Conservation (phyloP, 30 jellyfish, hydroid and myxozoan species). For the Morbakka virulenta region DNA sequence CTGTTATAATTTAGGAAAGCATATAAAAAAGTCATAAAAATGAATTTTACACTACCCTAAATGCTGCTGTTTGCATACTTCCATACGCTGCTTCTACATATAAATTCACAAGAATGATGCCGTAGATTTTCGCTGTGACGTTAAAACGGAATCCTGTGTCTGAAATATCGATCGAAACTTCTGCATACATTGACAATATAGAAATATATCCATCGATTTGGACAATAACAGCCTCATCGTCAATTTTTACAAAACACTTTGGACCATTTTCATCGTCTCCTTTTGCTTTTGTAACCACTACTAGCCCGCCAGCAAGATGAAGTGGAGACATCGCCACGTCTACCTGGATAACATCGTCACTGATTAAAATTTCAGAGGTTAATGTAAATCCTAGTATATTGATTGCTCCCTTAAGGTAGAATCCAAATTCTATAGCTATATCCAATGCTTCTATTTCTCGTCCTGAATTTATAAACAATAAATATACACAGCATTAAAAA, state of each 20-base stretch:
- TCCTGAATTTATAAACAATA: too few species aligned
- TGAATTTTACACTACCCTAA: constrained; percentile 20
- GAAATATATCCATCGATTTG: constrained; percentile 63
- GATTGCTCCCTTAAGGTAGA: constrained; percentile 52
- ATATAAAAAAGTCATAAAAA: too few species aligned
- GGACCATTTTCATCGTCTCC: constrained; percentile 59
- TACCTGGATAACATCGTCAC: constrained; percentile 9
- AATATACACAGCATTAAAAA: too few species aligned
- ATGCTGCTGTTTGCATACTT: constrained; percentile 17
- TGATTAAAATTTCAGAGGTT: constrained; percentile 13
- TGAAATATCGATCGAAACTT: constrained; percentile 35
- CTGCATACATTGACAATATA: constrained; percentile 36
- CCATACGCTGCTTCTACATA: constrained; percentile 64
- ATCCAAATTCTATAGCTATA: constrained; percentile 44
- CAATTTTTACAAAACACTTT: constrained; percentile 15
- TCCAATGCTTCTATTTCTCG: constrained; percentile 49
- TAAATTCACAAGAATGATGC: constrained; percentile 22
- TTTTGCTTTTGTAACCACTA: constrained; percentile 13
- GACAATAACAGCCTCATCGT: constrained; percentile 22
- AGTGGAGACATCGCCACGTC: constrained; percentile 65
- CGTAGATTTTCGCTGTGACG: constrained; percentile 30
- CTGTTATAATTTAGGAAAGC: too few species aligned
- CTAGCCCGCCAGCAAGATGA: constrained; percentile 57
- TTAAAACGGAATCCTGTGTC: constrained; percentile 63
- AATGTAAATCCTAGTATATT: constrained; percentile 50